Evolutionary conservation across 2,113 vertebrate species (phyloP).

Genomic region (Dryoscopus gambensis): DNA sequence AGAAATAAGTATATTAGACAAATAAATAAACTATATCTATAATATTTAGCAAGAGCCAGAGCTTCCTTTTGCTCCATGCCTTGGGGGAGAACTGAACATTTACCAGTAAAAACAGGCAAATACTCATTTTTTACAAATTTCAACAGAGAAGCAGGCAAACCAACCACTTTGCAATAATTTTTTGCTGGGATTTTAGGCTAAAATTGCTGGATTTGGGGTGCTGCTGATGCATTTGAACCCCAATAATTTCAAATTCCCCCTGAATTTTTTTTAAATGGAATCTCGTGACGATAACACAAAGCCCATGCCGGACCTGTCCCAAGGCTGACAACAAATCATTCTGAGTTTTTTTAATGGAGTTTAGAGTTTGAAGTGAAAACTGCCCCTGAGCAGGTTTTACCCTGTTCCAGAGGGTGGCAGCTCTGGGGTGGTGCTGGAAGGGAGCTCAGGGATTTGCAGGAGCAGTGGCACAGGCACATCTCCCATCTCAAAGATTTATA

Average conservation of each 20-base stretch:
- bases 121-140: background rate
- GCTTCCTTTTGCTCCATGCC: background rate
- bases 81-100: background rate
- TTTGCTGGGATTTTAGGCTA: background rate
- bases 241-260: fast-evolving
- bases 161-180: background rate
- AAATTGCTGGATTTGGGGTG: background rate
- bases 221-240: background rate
- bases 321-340: background rate
- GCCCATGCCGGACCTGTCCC: fast-evolving
- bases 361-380: background rate
- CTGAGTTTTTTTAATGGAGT: fast-evolving
- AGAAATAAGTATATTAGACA: background rate
- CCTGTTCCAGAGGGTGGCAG: fast-evolving
- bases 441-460: background rate
- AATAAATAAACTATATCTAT: background rate
- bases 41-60: background rate
- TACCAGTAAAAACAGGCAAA: background rate
- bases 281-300: fast-evolving
- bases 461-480: fast-evolving
- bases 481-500: fast-evolving
- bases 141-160: background rate
- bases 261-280: fast-evolving
- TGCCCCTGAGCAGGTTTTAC: background rate
- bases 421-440: background rate